Percentiles rank a stretch among this genome's conserved stretches.
Conservation (phyloP, 2,888 invertebrate genomes). For the Caenorhabditis virilis region DNA sequence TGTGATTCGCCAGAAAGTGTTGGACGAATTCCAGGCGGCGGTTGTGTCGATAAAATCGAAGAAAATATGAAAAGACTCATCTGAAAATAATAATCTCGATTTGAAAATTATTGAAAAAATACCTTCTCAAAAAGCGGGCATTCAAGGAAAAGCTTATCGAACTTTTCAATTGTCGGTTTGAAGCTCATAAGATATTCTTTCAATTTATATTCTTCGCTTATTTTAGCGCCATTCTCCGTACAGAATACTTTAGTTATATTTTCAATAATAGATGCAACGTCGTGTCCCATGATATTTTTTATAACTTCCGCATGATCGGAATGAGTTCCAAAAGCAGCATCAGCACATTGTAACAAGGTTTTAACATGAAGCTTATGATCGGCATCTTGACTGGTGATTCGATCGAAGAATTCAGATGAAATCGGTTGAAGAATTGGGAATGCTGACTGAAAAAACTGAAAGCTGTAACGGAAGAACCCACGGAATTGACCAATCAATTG, state of each 20-base stretch:
- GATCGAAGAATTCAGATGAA: background rate
- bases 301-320: conserved; percentile 16
- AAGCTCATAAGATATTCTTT: too few species aligned
- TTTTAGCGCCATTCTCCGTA: too few species aligned
- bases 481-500: too few species aligned
- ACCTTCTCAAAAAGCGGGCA: conserved; percentile 3
- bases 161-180: too few species aligned
- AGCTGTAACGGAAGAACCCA: too few species aligned
- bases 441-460: background rate
- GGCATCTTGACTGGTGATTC: background rate
- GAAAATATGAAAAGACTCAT: conserved; percentile 2
- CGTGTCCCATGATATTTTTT: conserved; percentile 7
- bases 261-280: background rate
- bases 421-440: background rate
- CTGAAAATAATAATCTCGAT: background rate
- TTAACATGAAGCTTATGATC: background rate
- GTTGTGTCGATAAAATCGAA: conserved; percentile 1
- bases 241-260: too few species aligned
- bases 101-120: background rate
- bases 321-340: conserved; percentile 2
- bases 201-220: too few species aligned
- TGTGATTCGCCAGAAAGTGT: background rate
- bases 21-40: background rate
- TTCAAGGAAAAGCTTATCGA: conserved; percentile 4
- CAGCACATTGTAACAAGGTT: background rate